phyloP scores from a whole-genome alignment of 2,797 vertebrate species.

The Babyrousa celebensis region DNA sequence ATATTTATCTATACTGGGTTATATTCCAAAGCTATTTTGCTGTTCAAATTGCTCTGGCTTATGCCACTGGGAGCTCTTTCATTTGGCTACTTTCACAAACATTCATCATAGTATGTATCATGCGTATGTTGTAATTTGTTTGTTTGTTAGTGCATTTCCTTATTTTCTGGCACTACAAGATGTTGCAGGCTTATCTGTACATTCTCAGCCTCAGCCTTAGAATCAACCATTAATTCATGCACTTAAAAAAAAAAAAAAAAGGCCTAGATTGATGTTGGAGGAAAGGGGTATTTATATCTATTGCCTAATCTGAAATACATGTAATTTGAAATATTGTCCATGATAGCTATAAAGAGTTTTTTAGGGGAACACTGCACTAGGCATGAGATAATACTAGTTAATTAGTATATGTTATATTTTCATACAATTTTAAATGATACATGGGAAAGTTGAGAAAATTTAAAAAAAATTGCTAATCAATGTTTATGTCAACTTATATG shows the following conservation, averaged over 20 bases:
- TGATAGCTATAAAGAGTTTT: neutral
- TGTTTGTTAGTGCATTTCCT: neutral
- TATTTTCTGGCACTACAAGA: neutral
- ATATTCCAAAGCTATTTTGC: neutral
- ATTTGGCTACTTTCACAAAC: neutral
- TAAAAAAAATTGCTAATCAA: neutral
- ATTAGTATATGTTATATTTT: neutral
- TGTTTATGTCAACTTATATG: neutral
- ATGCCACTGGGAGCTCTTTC: neutral
- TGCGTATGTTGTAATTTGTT: neutral
- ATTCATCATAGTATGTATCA: too few relatives aligned
- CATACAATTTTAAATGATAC: neutral
- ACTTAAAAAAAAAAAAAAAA: too few relatives aligned
- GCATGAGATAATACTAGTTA: neutral
- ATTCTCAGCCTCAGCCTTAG: neutral
- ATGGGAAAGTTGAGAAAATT: neutral
- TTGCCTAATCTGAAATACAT: constrained; percentile 11
- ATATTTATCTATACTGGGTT: neutral
- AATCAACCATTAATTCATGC: neutral
- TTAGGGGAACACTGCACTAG: neutral
- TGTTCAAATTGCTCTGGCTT: neutral
- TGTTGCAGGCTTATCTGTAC: neutral
- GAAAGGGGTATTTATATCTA: neutral
- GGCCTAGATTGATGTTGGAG: neutral
- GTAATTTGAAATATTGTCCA: neutral